phyloP scores from a whole-genome alignment of 1,140 invertebrate species.

The Drosophila tropicalis region DNA sequence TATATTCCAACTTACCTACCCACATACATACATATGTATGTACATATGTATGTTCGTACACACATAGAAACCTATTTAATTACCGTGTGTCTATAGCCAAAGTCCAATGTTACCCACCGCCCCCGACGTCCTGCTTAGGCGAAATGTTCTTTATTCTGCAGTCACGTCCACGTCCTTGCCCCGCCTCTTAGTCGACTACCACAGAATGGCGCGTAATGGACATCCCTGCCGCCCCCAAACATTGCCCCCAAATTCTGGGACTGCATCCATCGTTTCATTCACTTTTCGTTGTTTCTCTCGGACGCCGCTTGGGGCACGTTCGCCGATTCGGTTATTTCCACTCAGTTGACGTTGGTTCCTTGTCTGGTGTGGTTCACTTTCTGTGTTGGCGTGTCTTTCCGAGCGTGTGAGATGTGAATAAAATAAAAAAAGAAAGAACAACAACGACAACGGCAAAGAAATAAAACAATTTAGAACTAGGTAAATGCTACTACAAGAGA shows the following conservation, averaged over 20 bases:
- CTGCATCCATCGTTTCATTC: constrained; percentile 11
- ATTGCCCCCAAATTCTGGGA: background rate
- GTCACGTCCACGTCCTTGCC: constrained; percentile 58
- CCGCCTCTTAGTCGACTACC: constrained; percentile 28
- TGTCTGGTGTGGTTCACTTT: constrained; percentile 66
- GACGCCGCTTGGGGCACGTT: constrained; percentile 25
- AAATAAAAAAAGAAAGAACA: constrained; percentile 22
- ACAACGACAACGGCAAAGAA: constrained; percentile 27
- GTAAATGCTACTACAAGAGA: constrained; percentile 35
- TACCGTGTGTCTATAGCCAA: background rate
- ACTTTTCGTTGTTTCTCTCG: constrained; percentile 29
- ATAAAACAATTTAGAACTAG: constrained; percentile 45
- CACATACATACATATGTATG: too few relatives aligned
- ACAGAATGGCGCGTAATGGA: constrained; percentile 31
- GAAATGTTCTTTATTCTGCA: constrained; percentile 37
- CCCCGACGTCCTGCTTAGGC: background rate
- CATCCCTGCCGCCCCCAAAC: background rate
- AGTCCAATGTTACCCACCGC: background rate
- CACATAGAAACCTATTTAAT: background rate
- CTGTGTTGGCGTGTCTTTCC: constrained; percentile 28
- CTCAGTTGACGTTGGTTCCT: constrained; percentile 73
- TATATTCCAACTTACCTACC: too few relatives aligned
- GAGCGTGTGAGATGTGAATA: constrained; percentile 8
- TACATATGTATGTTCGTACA: background rate
- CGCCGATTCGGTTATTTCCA: constrained; percentile 22